These are phyloP conservation scores for Felis chaus DNA, from an alignment of 2,113 vertebrate genomes.

Conservation along the genomic window DNA sequence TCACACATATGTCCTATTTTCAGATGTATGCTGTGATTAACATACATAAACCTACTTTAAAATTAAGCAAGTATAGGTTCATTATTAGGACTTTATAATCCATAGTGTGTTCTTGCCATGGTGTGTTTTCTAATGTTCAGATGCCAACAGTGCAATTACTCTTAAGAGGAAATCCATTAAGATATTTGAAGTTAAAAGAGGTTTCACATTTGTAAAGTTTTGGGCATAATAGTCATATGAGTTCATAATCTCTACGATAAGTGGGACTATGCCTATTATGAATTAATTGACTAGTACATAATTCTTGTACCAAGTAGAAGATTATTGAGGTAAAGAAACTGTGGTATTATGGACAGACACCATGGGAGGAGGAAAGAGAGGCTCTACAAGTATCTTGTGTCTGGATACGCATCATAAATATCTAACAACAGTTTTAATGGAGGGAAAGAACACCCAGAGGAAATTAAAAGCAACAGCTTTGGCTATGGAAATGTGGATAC, in stretches of 20 bases:
- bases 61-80: not conserved
- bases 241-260: not conserved
- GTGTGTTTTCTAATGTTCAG: not conserved
- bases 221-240: not conserved
- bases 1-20: not conserved
- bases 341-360: not conserved
- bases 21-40: not conserved
- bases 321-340: not conserved
- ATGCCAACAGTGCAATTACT: not conserved
- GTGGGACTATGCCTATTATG: not conserved
- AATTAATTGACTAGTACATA: not conserved
- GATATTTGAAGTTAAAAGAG: slow-evolving; percentile 3
- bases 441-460: slow-evolving; percentile 25
- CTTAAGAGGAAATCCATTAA: not conserved
- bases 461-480: slow-evolving; percentile 53
- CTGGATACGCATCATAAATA: not conserved
- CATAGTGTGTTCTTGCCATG: not conserved
- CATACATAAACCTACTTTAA: not conserved
- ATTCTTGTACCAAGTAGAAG: not conserved
- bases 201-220: not conserved
- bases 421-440: not conserved
- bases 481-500: slow-evolving; percentile 39
- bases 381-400: not conserved
- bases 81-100: not conserved
- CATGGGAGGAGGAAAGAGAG: not conserved